phyloP scores from a whole-genome alignment of 1,140 invertebrate genomes.

The Sesamia nonagrioides region DNA sequence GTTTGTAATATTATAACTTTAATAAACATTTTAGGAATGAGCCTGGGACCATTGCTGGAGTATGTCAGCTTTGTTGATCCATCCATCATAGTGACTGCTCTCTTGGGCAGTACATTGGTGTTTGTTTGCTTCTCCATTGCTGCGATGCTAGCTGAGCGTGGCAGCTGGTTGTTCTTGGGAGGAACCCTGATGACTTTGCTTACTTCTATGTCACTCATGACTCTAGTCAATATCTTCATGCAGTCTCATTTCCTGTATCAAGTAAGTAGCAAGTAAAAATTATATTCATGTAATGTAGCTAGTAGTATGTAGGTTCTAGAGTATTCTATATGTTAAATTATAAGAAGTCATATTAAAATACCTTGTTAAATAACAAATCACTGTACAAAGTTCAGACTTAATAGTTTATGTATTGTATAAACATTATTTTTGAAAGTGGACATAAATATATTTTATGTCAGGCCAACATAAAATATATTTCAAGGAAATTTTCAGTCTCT shows the following conservation, averaged over 20 bases:
- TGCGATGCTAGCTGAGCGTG: slow-evolving; percentile 94
- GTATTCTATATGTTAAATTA: background rate
- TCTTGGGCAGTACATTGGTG: slow-evolving; percentile 94
- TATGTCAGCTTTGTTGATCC: slow-evolving; percentile 93
- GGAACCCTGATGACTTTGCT: slow-evolving; percentile 94
- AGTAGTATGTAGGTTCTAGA: background rate
- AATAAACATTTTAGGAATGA: slow-evolving; percentile 89
- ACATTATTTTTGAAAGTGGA: background rate
- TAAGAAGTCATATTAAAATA: background rate
- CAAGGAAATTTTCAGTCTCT: no score
- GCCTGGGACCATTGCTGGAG: slow-evolving; percentile 94
- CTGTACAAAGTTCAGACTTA: slow-evolving; percentile 5
- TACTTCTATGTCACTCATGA: slow-evolving; percentile 92
- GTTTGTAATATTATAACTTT: background rate
- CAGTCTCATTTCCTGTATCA: slow-evolving; percentile 94
- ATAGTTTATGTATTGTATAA: background rate
- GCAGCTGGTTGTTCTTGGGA: slow-evolving; percentile 95
- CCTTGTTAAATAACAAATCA: slow-evolving; percentile 22
- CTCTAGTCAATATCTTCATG: slow-evolving; percentile 95
- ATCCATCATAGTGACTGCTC: slow-evolving; percentile 95
- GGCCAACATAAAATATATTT: no score
- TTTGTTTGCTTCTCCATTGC: slow-evolving; percentile 97
- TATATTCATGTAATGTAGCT: no score
- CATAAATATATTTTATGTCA: no score
- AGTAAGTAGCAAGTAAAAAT: slow-evolving; percentile 88